These are phyloP conservation scores for Aldabrachelys gigantea DNA, from an alignment of 2,113 vertebrate genomes.

Conservation along the genomic window DNA sequence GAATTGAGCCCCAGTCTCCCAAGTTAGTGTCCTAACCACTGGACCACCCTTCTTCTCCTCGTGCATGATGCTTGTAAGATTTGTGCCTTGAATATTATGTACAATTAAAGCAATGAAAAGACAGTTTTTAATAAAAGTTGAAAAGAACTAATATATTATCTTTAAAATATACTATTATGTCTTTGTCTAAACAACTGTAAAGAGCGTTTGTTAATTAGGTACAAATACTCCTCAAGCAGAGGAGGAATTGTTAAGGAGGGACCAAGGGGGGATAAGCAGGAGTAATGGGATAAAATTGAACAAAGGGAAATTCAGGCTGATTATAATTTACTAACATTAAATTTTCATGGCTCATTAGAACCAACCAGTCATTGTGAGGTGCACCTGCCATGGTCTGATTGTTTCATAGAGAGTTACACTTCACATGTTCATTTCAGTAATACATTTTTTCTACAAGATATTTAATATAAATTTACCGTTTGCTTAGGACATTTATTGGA, in stretches of 20 bases:
- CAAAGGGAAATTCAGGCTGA: not conserved
- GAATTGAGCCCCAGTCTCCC: not conserved
- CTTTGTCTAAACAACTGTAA: not conserved
- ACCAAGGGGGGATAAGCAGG: not conserved
- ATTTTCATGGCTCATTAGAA: not conserved
- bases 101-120: not conserved
- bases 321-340: not conserved
- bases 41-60: not conserved
- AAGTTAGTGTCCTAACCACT: not conserved
- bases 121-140: not conserved
- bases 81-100: not conserved
- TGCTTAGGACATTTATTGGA: not conserved
- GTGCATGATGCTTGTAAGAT: not conserved
- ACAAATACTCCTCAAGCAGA: not conserved
- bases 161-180: not conserved
- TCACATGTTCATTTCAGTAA: not conserved
- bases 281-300: not conserved
- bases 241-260: not conserved
- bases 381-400: not conserved
- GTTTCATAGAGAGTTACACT: not conserved
- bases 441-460: not conserved
- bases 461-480: not conserved
- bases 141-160: not conserved
- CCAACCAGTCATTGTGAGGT: not conserved
- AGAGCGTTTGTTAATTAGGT: not conserved